Evolutionary conservation across 2,888 invertebrate genomes (phyloP).

Genomic region (Trachelus stipa): DNA sequence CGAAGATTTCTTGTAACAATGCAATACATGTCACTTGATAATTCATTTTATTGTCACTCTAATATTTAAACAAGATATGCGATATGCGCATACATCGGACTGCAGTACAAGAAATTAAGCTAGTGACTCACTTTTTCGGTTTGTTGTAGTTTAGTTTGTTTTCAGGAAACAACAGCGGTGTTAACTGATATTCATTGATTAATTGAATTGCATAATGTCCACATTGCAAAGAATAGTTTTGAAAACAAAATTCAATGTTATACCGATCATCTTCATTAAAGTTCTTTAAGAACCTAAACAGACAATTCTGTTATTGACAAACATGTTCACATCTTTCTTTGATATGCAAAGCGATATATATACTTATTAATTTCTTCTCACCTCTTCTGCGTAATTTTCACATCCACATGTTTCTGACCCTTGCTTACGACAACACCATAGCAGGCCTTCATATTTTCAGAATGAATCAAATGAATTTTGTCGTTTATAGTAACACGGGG

Average conservation of each 20-base stretch:
- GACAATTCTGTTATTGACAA: background rate
- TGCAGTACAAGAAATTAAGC: background rate
- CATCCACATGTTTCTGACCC: no score
- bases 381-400: no score
- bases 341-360: background rate
- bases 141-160: constrained; percentile 17
- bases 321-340: background rate
- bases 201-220: constrained; percentile 38
- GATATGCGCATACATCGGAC: background rate
- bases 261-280: constrained; percentile 13
- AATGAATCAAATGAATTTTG: background rate
- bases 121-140: constrained; percentile 13
- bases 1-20: constrained; percentile 5
- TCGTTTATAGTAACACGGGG: background rate
- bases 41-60: background rate
- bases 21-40: background rate
- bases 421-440: no score
- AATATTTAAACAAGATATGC: constrained; percentile 13
- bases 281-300: constrained; percentile 19
- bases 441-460: no score
- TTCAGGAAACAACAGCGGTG: constrained; percentile 37
- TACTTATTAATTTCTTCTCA: background rate
- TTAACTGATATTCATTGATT: constrained; percentile 27
- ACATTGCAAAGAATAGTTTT: constrained; percentile 32
- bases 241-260: constrained; percentile 33